These are phyloP conservation scores for Scrobipalpa costella DNA, from an alignment of 2,888 invertebrate species.

Conservation along the genomic window DNA sequence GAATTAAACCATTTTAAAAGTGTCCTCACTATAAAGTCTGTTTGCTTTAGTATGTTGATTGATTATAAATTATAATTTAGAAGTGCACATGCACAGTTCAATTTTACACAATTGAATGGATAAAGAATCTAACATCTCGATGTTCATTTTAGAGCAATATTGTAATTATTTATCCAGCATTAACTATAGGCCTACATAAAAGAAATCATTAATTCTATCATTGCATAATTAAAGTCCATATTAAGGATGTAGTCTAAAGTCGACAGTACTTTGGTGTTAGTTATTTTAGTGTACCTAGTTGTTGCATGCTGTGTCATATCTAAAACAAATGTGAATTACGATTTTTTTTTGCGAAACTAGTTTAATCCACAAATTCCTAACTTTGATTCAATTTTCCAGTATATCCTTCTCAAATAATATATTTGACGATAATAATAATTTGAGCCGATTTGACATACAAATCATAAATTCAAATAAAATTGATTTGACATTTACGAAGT, in stretches of 20 bases:
- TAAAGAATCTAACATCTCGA: neutral
- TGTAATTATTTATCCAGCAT: constrained; percentile 30
- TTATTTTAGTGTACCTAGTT: constrained; percentile 57
- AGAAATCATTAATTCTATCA: constrained; percentile 50
- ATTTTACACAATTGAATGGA: no score
- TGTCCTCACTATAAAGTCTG: no score
- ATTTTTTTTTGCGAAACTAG: neutral
- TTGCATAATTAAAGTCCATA: constrained; percentile 44
- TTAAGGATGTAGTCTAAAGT: constrained; percentile 53
- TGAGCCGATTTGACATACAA: no score
- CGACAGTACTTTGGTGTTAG: constrained; percentile 71
- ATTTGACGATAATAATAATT: no score
- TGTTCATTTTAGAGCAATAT: neutral
- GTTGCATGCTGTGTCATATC: constrained; percentile 53
- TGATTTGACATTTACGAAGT: no score
- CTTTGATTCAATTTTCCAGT: neutral
- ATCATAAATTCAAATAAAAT: no score
- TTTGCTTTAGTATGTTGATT: no score
- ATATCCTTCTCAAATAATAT: neutral
- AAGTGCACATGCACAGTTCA: no score
- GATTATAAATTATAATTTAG: no score
- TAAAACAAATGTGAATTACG: constrained; percentile 13
- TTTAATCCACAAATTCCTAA: neutral
- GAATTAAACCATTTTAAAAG: no score
- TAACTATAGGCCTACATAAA: constrained; percentile 67